Conservation (phyloP, 2,888 invertebrate genomes). For the Muschampia plurimacula region DNA sequence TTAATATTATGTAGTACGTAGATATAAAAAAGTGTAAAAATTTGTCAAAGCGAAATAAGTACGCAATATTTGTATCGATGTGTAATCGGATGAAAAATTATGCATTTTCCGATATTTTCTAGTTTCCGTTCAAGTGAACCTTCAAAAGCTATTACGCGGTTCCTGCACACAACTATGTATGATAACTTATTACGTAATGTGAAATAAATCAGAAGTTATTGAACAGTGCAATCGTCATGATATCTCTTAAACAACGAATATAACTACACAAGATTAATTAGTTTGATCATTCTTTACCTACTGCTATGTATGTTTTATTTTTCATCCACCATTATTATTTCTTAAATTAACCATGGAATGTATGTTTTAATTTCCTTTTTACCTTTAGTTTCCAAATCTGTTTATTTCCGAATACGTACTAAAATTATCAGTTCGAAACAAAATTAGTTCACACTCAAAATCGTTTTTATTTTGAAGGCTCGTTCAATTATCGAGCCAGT, state of each 20-base stretch:
- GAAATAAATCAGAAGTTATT: neutral
- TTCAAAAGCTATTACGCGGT: conserved; percentile 74
- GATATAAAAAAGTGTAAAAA: neutral
- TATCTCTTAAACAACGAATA: neutral
- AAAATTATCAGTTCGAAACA: conserved; percentile 7
- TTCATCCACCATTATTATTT: too few species aligned
- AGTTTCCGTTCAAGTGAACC: conserved; percentile 67
- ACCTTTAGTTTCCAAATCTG: neutral
- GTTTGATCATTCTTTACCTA: neutral
- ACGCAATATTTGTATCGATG: conserved; percentile 52
- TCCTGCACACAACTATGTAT: conserved; percentile 54
- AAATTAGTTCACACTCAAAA: conserved; percentile 27
- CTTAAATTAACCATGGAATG: too few species aligned
- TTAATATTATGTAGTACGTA: neutral
- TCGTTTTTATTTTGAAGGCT: conserved; percentile 11
- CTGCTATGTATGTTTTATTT: neutral
- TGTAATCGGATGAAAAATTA: conserved; percentile 84
- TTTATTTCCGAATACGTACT: neutral
- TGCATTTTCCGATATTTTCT: conserved; percentile 77
- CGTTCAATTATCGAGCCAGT: conserved; percentile 42
- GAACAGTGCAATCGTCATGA: neutral
- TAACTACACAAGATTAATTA: neutral
- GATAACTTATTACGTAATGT: neutral
- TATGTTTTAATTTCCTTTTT: neutral
- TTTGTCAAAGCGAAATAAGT: conserved; percentile 16